Evolutionary conservation across 2,113 vertebrate species (phyloP), one percentile per base, ranked within the genome.

Genomic region (Illadopsis cleaveri): DNA sequence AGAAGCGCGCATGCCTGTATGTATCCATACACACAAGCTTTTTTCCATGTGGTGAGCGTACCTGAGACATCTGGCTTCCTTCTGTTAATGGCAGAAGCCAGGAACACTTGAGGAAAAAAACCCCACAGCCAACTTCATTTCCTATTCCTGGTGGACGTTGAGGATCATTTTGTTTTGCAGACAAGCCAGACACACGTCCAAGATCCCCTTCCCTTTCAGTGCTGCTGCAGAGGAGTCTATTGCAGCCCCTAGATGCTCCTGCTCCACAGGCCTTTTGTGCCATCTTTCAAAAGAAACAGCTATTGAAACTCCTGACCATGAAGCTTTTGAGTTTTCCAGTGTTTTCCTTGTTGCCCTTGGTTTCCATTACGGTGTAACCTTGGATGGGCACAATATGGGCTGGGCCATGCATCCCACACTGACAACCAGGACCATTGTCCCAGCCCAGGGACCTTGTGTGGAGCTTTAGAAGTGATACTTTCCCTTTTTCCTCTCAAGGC

Each of bases 221-320:
- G 66, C 53, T 20, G 45, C 25, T 1, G 23, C 65, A 22, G 86
- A 44, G 76, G 31, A 96, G 90, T 95, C 94, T 77, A 10, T 94
- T 23, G 15, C 91, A 28, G 57, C 40, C 56, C 57, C 3, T 44
- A 50, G 69, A 75, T 14, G 3, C 42, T 85, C 84, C 92, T 83
- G 88, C 83, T 87, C 90, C 96, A 61, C 61, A 11, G 27, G 64
- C 42, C 87, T 86, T 97, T 96, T 97, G 88, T 97, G 91, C 72
- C 69, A 21, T 9, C 81, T 83, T 57, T 95, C 93, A 66, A 95
- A 97, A 96, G 90, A 68, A 94, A 4, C 51, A 89, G 54, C 89
- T 96, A 77, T 95, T 96, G 86, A 96, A 97, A 96, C 80, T 91
- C 50, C 91, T 92, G 96, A 94, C 94, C 95, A 38, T 95, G 95